Base-by-base conservation (phyloP, 2,797 vertebrate species). In the Sebastes iracundus region DNA sequence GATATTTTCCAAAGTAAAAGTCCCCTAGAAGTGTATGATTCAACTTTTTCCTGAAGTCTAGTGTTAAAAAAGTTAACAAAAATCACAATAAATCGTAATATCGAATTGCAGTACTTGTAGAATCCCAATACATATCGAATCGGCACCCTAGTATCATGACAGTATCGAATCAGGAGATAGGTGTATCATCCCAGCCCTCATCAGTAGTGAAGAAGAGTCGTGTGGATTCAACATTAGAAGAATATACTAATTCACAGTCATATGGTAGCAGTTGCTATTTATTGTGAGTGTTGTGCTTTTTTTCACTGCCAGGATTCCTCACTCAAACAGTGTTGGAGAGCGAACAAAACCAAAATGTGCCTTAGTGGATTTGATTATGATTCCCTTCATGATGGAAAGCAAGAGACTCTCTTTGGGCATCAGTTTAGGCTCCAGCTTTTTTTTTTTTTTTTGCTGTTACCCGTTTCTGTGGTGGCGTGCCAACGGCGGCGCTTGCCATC, bases 211-310 rank as follows among this genome's bases (percentile, higher is more conserved):
- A 56, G 67, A 79, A 12, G 56, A 77, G 16, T 49, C 65, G 38
- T 81, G 46, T 16, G 49, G 20, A 85, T 66, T 18, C 35, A 32
- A 66, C 61, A 74, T 77, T 32, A 68, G 18, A 69, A 63, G 62
- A 80, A 60, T 66, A 63, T 61, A 46, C 68, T 73, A 55, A 14
- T 69, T 80, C 27, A 62, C 62, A 81, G 33, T 82, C 78, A 89
- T 71, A 74, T 85, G 85, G 67, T 77, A 83, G 85, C 72, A 75
- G 81, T 87, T 87, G 77, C 80, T 85, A 22, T 86, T 87, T 87
- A 62, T 72, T 83, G 61, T 10, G 79, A 85, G 38, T 79, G 74
- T 71, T 86, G 71, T 72, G 59, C 46, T 33, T 72, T 23, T 74
- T 75, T 72, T 77, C 38, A 20, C 14, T 81, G 80, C 58, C 78